phyloP scores from a whole-genome alignment of 2,888 invertebrate genomes.

The Epsilonema sp. region DNA sequence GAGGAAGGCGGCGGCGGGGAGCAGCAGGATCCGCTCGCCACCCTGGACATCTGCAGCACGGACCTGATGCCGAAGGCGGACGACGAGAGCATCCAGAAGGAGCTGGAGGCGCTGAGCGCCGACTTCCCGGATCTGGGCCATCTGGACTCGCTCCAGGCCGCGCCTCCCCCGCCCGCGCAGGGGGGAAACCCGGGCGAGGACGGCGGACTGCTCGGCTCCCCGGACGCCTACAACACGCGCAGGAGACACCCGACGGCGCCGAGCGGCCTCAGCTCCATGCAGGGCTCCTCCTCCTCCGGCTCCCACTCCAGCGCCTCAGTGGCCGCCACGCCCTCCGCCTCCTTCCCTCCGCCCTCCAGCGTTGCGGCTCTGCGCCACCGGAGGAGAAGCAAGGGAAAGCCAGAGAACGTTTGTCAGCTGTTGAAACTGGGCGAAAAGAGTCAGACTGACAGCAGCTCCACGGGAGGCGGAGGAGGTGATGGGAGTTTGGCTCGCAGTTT shows the following conservation, averaged over 20 bases:
- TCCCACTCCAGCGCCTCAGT: no score
- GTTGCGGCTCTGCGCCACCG: constrained; percentile 1
- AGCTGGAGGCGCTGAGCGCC: constrained; percentile 1
- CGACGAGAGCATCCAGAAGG: constrained; percentile 8
- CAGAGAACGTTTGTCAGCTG: constrained; percentile 8
- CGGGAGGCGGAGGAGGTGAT: no score
- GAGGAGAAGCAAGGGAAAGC: constrained; percentile 5
- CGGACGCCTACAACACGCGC: not conserved
- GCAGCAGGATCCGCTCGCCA: not conserved
- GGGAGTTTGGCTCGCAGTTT: no score
- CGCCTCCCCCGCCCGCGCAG: not conserved
- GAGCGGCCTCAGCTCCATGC: not conserved
- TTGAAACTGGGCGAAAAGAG: not conserved
- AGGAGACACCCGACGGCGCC: not conserved
- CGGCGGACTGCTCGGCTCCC: no score
- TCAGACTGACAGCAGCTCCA: not conserved
- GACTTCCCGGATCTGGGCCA: not conserved
- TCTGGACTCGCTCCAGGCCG: not conserved
- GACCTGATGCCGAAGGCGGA: constrained; percentile 1
- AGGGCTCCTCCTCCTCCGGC: no score
- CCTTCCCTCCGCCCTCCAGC: no score
- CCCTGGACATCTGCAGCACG: not conserved
- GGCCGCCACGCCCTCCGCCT: no score
- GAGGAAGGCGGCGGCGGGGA: not conserved
- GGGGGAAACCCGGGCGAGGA: not conserved